A percentile compares a stretch with the other conserved stretches of the same genome.
phyloP scores from a whole-genome alignment of 2,113 vertebrate species.

The Nycticryphes semicollaris region DNA sequence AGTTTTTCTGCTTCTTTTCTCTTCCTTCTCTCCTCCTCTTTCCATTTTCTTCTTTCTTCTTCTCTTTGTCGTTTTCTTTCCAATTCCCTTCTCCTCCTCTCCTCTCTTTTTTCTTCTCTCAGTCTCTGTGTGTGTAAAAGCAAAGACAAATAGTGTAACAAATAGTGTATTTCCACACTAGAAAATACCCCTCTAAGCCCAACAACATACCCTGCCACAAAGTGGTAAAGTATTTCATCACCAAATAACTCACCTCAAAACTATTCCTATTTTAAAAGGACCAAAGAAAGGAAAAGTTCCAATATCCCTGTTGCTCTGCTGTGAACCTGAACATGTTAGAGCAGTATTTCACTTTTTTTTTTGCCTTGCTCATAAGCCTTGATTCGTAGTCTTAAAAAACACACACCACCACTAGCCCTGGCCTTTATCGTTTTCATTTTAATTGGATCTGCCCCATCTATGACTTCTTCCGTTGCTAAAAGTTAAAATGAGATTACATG shows the following conservation, averaged over 20 bases:
- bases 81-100: conserved; percentile 90
- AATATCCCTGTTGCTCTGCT: neutral
- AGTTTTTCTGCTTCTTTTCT: conserved; percentile 94
- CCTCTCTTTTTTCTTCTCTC: conserved; percentile 97
- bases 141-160: neutral
- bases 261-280: neutral
- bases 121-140: conserved; percentile 79
- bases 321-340: neutral
- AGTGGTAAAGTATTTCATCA: neutral
- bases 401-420: neutral
- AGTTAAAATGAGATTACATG: neutral
- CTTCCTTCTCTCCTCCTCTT: conserved; percentile 93
- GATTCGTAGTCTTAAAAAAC: neutral
- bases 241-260: neutral
- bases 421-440: neutral
- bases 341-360: neutral
- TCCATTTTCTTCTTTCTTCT: conserved; percentile 97
- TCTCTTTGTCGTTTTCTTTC: conserved; percentile 94
- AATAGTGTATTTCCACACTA: neutral
- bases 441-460: neutral
- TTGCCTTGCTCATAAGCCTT: neutral
- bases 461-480: neutral
- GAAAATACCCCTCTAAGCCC: neutral
- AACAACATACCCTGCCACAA: neutral
- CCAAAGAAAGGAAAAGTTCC: neutral